phyloP scores from a whole-genome alignment of 2,888 invertebrate species.

The Brassicogethes aeneus region DNA sequence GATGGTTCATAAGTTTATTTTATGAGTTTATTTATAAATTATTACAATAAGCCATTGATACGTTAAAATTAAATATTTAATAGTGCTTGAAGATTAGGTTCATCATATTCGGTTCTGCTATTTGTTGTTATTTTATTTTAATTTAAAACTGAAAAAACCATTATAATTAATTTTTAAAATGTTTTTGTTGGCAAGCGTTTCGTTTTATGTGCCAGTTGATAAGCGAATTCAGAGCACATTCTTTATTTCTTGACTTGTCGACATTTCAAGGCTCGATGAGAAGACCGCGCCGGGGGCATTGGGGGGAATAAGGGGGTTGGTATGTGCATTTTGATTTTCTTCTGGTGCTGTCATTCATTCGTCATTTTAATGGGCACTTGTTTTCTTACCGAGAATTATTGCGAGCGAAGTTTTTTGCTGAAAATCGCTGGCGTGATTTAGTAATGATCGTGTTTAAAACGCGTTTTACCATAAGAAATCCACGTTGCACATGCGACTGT shows the following conservation, averaged over 20 bases:
- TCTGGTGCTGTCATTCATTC: slow-evolving; percentile 25
- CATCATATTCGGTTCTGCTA: too few species aligned
- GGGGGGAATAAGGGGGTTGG: slow-evolving; percentile 9
- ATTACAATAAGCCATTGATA: too few species aligned
- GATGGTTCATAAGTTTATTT: too few species aligned
- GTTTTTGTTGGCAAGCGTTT: too few species aligned
- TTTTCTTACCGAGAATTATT: slow-evolving; percentile 31
- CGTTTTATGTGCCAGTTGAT: too few species aligned
- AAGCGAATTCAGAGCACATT: slow-evolving; percentile 34
- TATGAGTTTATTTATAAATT: too few species aligned
- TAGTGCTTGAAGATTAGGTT: too few species aligned
- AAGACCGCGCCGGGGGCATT: neutral
- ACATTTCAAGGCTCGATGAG: slow-evolving; percentile 28
- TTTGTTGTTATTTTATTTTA: too few species aligned
- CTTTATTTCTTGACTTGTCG: slow-evolving; percentile 31
- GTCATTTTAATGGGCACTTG: slow-evolving; percentile 34
- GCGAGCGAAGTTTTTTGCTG: slow-evolving; percentile 23
- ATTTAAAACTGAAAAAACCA: too few species aligned
- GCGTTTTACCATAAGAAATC: slow-evolving; percentile 7
- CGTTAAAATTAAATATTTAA: too few species aligned
- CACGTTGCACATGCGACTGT: slow-evolving; percentile 13
- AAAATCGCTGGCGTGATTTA: slow-evolving; percentile 28
- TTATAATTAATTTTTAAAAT: too few species aligned
- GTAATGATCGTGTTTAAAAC: slow-evolving; percentile 24
- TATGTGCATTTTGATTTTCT: slow-evolving; percentile 36